Evolutionary conservation across 2,888 invertebrate species (phyloP).

Genomic region (Camptogramma bilineatum): DNA sequence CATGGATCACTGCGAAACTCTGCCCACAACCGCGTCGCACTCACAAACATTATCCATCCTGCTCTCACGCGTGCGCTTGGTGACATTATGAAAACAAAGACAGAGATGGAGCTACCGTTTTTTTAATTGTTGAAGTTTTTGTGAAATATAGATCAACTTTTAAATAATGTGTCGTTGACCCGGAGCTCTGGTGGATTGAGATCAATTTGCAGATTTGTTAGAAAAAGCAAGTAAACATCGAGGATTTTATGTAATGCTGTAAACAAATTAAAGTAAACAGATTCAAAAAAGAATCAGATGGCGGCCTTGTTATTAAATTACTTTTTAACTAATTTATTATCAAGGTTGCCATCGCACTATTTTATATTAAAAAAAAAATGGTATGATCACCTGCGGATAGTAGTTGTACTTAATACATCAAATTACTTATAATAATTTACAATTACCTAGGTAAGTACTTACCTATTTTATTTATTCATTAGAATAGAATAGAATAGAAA

Average conservation of each 20-base stretch:
- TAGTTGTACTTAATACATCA: no score
- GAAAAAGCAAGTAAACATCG: conserved; percentile 43
- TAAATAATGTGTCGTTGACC: conserved; percentile 80
- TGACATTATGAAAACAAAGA: conserved; percentile 43
- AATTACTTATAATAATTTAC: no score
- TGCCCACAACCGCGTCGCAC: conserved; percentile 67
- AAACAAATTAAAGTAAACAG: neutral
- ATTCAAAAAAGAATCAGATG: no score
- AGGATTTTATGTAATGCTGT: conserved; percentile 18
- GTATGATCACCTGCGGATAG: no score
- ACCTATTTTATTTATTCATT: no score
- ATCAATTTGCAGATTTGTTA: conserved; percentile 46
- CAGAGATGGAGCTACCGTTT: conserved; percentile 54
- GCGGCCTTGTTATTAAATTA: no score
- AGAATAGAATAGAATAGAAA: no score
- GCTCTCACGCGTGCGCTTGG: conserved; percentile 49
- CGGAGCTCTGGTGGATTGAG: conserved; percentile 55
- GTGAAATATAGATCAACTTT: conserved; percentile 81
- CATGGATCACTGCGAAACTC: conserved; percentile 77
- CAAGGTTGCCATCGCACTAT: no score
- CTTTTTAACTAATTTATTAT: no score
- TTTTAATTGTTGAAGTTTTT: conserved; percentile 73
- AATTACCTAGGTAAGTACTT: no score
- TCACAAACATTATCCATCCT: conserved; percentile 59
- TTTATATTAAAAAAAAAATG: no score